phyloP scores from a whole-genome alignment of 2,113 vertebrate species.

The Melanocharis versteri region DNA sequence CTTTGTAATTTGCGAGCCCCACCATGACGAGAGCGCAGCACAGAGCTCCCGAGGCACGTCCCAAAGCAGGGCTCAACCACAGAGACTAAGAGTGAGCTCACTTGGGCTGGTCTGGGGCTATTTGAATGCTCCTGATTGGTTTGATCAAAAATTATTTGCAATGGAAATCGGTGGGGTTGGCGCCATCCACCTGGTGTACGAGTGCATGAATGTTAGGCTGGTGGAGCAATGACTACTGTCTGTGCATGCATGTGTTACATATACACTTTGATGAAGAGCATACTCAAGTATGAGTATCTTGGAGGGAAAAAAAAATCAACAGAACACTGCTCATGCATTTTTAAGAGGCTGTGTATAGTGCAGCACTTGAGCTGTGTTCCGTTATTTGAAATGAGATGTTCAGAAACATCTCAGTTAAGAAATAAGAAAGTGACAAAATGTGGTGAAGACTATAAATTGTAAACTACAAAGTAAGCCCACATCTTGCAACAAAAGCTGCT shows the following conservation, averaged over 20 bases:
- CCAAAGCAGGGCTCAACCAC: rapidly evolving
- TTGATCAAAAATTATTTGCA: background rate
- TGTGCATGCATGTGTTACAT: background rate
- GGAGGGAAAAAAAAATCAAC: background rate
- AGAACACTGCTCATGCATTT: background rate
- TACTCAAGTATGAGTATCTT: background rate
- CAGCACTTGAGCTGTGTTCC: background rate
- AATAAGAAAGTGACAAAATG: slow-evolving; percentile 40
- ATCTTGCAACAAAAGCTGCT: slow-evolving; percentile 54
- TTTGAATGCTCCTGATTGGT: background rate
- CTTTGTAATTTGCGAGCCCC: background rate
- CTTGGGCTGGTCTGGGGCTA: rapidly evolving
- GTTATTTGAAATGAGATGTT: slow-evolving; percentile 8
- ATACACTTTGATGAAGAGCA: background rate
- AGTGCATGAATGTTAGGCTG: background rate
- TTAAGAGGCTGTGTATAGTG: background rate
- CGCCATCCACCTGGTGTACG: background rate
- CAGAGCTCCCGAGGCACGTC: background rate
- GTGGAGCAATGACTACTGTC: background rate
- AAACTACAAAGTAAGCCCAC: slow-evolving; percentile 45
- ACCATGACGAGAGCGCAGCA: background rate
- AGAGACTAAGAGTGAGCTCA: background rate
- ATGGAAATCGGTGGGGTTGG: background rate
- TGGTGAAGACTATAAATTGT: slow-evolving; percentile 24
- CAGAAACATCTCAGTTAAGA: slow-evolving; percentile 18